Base-by-base conservation (phyloP, 92 coral and sea anemone genomes). In the Porites divaricata region DNA sequence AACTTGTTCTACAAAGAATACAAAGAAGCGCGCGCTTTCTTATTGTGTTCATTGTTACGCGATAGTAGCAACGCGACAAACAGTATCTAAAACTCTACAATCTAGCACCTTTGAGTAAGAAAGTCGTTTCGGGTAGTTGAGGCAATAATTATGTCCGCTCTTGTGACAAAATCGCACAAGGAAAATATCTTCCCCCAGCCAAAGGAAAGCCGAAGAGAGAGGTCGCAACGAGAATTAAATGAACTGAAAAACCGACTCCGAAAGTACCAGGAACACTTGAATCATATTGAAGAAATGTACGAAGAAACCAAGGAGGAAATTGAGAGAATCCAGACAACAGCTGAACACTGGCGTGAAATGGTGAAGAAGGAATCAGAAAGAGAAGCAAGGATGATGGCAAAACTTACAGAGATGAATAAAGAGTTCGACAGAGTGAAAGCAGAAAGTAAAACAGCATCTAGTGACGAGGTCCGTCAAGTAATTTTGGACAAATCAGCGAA, bases 151-250 rank as follows among this genome's bases (percentile, higher is more conserved):
- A 52, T n/a, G 56, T n/a, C n/a, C 11, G 62, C 58, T 20, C 19
- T 54, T 20, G 77, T 54, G 16, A 15, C 25, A 73, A 58, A 73
- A 11, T 51, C 21, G 63, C 17, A 28, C 20, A 20, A 25, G 22
- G 7, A 72, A 20, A 12, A 1, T 24, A 1, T 56, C 51, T 13
- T 51, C 16, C 8, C 16, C 28, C 7, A 35, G 45, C 45, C 45
- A 35, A 76, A 63, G 21, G 80, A 76, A 76, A 76, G 69, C 16
- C 24, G 57, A 48, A 76, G 11, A 53, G 67, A 76, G 15, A 76
- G 68, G 45, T 16, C 62, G 41, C 35, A 28, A 35, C 67, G 80
- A 45, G 56, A 76, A 9, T 28, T 76, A 10, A 28, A 25, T 13
- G 80, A 76, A 59, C 65, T 76, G 67, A 58, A 63, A 76, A 76